Evolutionary conservation across 2,888 invertebrate species (phyloP), one percentile per base, ranked within the genome.

Genomic region (Chesias legatella): DNA sequence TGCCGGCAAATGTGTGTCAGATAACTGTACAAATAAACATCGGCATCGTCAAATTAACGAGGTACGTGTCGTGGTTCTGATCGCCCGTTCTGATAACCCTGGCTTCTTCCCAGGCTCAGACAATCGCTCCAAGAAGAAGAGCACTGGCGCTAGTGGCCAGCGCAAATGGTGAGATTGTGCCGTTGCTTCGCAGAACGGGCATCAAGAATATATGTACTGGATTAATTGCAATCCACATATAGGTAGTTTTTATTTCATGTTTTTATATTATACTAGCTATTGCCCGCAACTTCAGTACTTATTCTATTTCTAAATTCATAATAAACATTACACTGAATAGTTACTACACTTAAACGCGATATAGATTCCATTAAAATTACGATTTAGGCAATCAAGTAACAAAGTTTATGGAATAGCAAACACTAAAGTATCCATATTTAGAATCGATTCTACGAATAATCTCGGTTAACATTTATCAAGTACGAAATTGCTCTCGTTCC

Each of bases 21-120:
- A 60, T 84, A 84, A 83, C 84, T 73, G 84, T 83, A 74, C 56
- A 66, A 67, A 66, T 63, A 81, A 83, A 82, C 80, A 79, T 76
- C 73, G 69, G 68, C 73, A 72, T 74, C 70, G 64, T 79, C 74
- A 78, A 80, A 79, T 79, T 79, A 73, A 75, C 74, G 73, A 57
- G 56, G 61, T 61, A 66, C 63, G 61, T 53, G 67, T 64, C 65
- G 60, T 60, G 68, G 57, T 56, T 60, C 47, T 35, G 61, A 56
- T 56, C 47, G 56, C 7, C 13, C 13, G 13, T 17, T 17, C 34
- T 33, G 54, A 58, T 58, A 53, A 52, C 54, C 53, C 43, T 30
- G 28, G 32, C 8, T 20, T 43, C 52, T 52, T 50, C 43, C 34
- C 52, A 52, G 27, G 46, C 45, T 11, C 33, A 43, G 37, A 48